A percentile compares a stretch with the other conserved stretches of the same genome.
Conservation (phyloP, 2,113 vertebrate genomes). For the Plecotus auritus region DNA sequence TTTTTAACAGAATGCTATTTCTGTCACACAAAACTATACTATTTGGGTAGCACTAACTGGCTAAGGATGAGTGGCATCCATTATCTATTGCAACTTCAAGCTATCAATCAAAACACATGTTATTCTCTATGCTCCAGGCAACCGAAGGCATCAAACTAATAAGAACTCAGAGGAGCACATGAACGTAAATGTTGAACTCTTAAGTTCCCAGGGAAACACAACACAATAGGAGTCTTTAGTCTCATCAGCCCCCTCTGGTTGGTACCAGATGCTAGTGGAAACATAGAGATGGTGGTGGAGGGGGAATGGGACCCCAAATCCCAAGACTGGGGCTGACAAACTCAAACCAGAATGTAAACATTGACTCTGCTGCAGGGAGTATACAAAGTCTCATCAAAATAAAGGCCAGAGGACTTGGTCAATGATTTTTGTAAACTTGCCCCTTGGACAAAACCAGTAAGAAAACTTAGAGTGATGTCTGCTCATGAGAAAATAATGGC, state of each 20-base stretch:
- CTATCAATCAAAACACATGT: conserved; percentile 6
- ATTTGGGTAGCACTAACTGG: not conserved
- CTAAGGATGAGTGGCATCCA: not conserved
- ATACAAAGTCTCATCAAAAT: conserved; percentile 10
- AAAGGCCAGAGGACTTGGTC: not conserved
- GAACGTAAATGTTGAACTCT: not conserved
- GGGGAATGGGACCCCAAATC: not conserved
- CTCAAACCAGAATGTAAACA: not conserved
- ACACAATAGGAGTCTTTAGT: not conserved
- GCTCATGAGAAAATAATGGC: conserved; percentile 51
- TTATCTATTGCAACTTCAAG: conserved; percentile 37
- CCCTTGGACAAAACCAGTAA: not conserved
- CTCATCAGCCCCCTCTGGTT: not conserved
- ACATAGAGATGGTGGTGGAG: not conserved
- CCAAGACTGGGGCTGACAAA: not conserved
- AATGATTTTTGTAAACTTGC: conserved; percentile 14
- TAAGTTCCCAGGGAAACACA: not conserved
- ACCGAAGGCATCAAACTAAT: not conserved
- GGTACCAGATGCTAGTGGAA: not conserved
- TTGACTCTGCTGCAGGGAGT: not conserved
- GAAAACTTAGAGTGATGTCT: conserved; percentile 39
- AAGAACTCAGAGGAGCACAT: conserved; percentile 1
- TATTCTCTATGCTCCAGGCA: not conserved
- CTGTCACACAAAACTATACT: conserved; percentile 18
- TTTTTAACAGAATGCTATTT: not conserved